Base-by-base conservation (phyloP, 2,797 vertebrate genomes). In the Melanotaenia trifasciata region DNA sequence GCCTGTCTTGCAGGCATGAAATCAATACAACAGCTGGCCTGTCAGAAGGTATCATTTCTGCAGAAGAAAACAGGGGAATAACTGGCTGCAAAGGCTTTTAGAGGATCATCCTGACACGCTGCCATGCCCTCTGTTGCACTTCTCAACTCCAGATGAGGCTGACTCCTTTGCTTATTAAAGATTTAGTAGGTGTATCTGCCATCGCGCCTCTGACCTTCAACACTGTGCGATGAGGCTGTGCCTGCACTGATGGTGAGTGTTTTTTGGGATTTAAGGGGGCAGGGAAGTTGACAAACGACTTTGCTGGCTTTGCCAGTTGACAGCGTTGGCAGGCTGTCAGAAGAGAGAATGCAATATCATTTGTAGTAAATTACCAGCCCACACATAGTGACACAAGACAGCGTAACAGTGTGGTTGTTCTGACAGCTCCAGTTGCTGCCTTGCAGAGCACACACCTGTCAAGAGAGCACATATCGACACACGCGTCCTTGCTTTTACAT, bases 361-460 rank as follows among this genome's bases (percentile, higher is more conserved):
- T 86, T 87, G 80, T 84, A 64, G 86, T 86, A 88, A 90, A 91
- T 90, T 85, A 85, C 69, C 70, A 79, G 61, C 75, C 84, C 72
- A 63, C 87, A 72, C 80, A 75, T 63, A 81, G 73, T 87, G 79
- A 89, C 90, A 83, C 73, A 47, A 83, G 69, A 71, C 78, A 66
- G 61, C 30, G 33, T 85, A 77, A 54, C 51, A 89, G 79, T 83
- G 58, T 75, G 67, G 74, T 79, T 50, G 72, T 64, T 83, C 78
- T 89, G 84, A 86, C 84, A 83, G 85, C 74, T 84, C 65, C 75
- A 76, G 85, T 78, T 78, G 81, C 72, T 68, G 72, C 70, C 45
- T 67, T 54, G 22, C 75, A 76, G 80, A 78, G 75, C 28, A 35
- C 67, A 70, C 54, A 59, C 67, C 62, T 68, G 70, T 58, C 63